Conservation (phyloP, 2,113 vertebrate genomes). For the Centropus unirufus region DNA sequence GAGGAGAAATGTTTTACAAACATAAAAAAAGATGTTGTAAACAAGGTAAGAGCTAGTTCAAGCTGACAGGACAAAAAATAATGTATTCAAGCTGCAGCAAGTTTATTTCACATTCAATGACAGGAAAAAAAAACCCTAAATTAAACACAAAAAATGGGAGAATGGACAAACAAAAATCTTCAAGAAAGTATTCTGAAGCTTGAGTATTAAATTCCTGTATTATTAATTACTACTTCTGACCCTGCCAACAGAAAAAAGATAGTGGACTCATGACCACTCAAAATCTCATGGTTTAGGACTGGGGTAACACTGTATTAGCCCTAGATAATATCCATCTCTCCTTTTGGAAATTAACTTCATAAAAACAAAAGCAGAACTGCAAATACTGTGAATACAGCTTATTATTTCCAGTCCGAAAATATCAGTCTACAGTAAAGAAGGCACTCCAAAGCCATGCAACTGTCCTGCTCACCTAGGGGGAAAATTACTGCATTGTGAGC, state of each 20-base stretch:
- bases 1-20: background rate
- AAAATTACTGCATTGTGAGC: background rate
- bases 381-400: background rate
- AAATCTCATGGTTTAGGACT: background rate
- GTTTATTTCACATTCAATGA: constrained; percentile 34
- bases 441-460: constrained; percentile 27
- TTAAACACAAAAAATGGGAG: background rate
- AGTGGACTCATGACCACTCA: background rate
- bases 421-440: constrained; percentile 13
- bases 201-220: background rate
- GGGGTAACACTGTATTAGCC: background rate
- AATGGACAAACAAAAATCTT: background rate
- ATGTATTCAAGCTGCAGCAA: constrained; percentile 35
- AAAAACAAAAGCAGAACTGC: constrained; percentile 34
- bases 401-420: constrained; percentile 20
- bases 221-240: constrained; percentile 21
- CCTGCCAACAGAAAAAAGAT: background rate
- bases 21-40: background rate
- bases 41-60: background rate
- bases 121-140: background rate
- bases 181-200: background rate
- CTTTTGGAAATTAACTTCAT: background rate
- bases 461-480: background rate
- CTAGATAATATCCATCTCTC: background rate
- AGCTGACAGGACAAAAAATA: constrained; percentile 24